Evolutionary conservation across 2,113 vertebrate genomes (phyloP), one percentile per base, ranked within the genome.

Genomic region (Girardinichthys multiradiatus): DNA sequence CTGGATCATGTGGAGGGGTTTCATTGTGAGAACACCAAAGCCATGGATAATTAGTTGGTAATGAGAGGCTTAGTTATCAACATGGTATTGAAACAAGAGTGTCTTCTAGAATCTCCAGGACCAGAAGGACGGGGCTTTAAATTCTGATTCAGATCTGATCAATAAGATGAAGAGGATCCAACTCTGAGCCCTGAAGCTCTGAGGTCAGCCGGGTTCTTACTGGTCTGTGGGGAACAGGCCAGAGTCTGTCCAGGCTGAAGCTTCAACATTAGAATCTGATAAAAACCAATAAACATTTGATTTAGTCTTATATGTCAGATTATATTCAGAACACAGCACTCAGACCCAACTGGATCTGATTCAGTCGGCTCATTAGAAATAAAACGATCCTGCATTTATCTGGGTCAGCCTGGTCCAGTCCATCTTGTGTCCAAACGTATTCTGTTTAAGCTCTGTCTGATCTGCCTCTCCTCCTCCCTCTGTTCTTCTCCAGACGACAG

Each of bases 401-500:
- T n/a, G 21, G 14, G 10, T 57, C 27, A 24, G 29, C 28, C 39
- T 35, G 57, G 28, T 60, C 42, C 57, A 10, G 37, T 65, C 75
- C 57, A 35, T 14, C 17, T 7, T 54, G 17, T 58, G 26, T 15
- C 24, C 45, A 48, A 4, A 28, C 62, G n/a, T 29, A 62, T 68
- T 21, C 30, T 58, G n/a, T 57, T 17, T 7, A 58, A 19, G 28
- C 13, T 33, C 24, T 19, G 26, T 58, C 77, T 82, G 21, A 87
- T 48, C 60, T 14, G 14, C 57, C 10, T 21, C 4, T 37, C 19
- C 13, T 29, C n/a, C 5, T 60, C 21, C 19, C 12, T 82, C 35
- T 58, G 0, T 72, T 21, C 54, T n/a, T 19, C 64, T 72, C 17
- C 90, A 99, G 97, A 98, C 10, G 97, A 99, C 92, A 97, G 95